Conservation (phyloP, 2,797 vertebrate species). For the Oophaga sylvatica region DNA sequence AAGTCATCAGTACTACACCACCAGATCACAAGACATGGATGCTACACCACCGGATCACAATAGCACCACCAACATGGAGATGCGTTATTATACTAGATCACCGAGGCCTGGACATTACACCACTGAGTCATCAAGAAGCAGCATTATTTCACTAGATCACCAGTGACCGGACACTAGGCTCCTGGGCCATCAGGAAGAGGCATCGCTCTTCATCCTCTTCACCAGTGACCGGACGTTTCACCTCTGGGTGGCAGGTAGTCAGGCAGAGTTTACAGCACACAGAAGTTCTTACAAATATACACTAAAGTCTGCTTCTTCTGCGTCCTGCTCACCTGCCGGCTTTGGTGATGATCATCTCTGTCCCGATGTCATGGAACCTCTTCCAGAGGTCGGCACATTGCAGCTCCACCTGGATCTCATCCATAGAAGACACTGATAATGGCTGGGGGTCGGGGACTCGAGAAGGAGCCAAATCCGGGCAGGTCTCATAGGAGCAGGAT, state of each 20-base stretch:
- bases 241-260: too few relatives aligned
- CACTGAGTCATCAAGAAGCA: background rate
- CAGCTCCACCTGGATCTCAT: constrained; percentile 97
- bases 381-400: constrained; percentile 98
- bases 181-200: too few relatives aligned
- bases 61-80: too few relatives aligned
- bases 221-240: too few relatives aligned
- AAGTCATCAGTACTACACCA: background rate
- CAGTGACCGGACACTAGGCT: too few relatives aligned
- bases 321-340: constrained; percentile 87
- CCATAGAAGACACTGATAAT: constrained; percentile 88
- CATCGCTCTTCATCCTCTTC: too few relatives aligned
- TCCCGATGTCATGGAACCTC: constrained; percentile 97
- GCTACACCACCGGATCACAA: background rate
- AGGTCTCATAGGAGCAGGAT: constrained; percentile 89
- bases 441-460: constrained; percentile 81
- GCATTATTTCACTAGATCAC: background rate
- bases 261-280: too few relatives aligned
- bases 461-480: constrained; percentile 80
- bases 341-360: constrained; percentile 99
- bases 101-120: background rate
- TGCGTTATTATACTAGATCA: background rate
- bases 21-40: too few relatives aligned
- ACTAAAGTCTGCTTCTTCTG: too few relatives aligned
- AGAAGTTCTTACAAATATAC: too few relatives aligned